Conservation (phyloP, 2,113 vertebrate genomes). For the Propithecus coquereli region DNA sequence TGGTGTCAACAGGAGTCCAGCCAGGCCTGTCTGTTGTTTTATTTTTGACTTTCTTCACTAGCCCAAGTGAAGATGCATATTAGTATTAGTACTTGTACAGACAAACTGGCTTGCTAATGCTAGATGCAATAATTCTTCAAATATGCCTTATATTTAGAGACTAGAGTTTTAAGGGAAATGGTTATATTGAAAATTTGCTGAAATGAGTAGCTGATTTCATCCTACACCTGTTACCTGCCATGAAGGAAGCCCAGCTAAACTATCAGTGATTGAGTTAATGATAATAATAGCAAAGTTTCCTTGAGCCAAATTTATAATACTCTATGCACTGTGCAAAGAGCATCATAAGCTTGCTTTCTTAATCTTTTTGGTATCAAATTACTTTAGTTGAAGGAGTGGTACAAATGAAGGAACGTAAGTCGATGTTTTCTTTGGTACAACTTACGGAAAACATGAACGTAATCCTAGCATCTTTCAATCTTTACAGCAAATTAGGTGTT, state of each 20-base stretch:
- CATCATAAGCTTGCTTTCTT: not conserved
- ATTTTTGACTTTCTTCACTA: not conserved
- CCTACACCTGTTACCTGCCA: not conserved
- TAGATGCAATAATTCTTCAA: not conserved
- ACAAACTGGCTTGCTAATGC: not conserved
- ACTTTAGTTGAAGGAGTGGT: not conserved
- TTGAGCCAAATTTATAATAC: not conserved
- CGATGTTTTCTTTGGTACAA: not conserved
- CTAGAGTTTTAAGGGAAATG: not conserved
- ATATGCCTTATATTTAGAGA: not conserved
- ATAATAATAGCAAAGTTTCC: not conserved
- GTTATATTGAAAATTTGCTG: not conserved
- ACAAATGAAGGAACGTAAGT: not conserved
- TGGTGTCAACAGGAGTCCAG: too few species aligned
- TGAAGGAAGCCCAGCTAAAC: not conserved
- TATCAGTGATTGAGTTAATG: not conserved
- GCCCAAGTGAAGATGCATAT: not conserved
- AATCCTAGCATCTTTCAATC: not conserved
- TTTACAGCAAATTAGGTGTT: not conserved
- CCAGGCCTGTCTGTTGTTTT: not conserved
- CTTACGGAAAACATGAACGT: not conserved
- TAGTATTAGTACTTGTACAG: not conserved
- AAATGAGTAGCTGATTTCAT: not conserved
- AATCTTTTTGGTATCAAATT: not conserved
- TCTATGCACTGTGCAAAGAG: not conserved